Conservation (phyloP, 1,140 invertebrate genomes). For the Euwallacea similis region DNA sequence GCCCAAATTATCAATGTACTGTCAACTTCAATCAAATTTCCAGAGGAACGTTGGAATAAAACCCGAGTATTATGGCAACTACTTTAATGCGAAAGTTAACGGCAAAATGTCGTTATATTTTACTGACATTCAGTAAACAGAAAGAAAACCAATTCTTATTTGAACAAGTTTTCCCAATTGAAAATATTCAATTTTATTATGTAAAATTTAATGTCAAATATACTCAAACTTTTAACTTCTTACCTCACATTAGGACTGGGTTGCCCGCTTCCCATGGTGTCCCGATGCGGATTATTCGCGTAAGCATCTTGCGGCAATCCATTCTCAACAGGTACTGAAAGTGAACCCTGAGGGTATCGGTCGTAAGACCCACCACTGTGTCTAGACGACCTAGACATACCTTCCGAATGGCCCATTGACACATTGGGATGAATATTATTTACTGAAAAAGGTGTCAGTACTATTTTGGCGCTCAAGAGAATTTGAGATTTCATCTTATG, state of each 20-base stretch:
- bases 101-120: not conserved
- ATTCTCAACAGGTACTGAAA: conserved; percentile 55
- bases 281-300: conserved; percentile 56
- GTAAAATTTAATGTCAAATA: too few species aligned
- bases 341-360: conserved; percentile 51
- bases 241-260: conserved; percentile 60
- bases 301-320: conserved; percentile 57
- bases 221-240: not conserved
- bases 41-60: too few species aligned
- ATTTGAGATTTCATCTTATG: too few species aligned
- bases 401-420: conserved; percentile 53
- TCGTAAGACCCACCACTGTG: conserved; percentile 55
- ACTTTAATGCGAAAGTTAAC: conserved; percentile 5
- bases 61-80: not conserved
- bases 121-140: not conserved
- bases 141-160: not conserved
- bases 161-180: not conserved
- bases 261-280: conserved; percentile 48
- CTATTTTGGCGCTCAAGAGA: not conserved
- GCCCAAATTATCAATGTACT: too few species aligned
- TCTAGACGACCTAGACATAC: conserved; percentile 53
- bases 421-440: conserved; percentile 60
- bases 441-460: conserved; percentile 49
- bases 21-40: too few species aligned
- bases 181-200: not conserved